Base-by-base conservation (phyloP, 2,113 vertebrate species). In the Accipiter cooperii region DNA sequence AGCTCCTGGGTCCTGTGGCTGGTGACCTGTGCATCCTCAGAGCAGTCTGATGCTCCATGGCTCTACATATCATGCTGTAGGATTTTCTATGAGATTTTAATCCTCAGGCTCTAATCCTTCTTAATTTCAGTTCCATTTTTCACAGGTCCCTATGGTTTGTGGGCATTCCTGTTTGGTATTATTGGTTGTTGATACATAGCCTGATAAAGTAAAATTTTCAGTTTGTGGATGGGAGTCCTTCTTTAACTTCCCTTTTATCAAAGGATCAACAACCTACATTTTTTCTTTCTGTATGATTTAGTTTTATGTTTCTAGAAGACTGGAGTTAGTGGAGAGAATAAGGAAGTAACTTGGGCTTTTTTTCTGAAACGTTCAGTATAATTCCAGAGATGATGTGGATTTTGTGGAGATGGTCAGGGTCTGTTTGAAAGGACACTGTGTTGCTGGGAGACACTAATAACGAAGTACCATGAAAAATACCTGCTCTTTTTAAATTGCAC, bases 401-500 rank as follows among this genome's bases (percentile, higher is more conserved):
- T 94, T 87, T 91, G 52, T 55, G 34, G 61, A 82, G 52, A 60
- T 68, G 51, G 64, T 75, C 61, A 76, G 42, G 57, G 31, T 64
- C 65, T 89, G 69, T 81, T 63, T 89, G 65, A 81, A 42, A 93
- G 42, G 70, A 90, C 3, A 2, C 20, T 79, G 6, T 71, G 90
- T 94, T 96, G 74, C 82, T 93, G 91, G 82, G 78, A 91, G 70
- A 95, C 65, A 68, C 15, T 93, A 85, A 69, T 68, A 88, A 64
- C 25, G 46, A 93, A 47, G 82, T 70, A 55, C 22, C 12, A 60
- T 52, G 40, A 83, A 91, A 95, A 91, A 82, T 51, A 89, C 18
- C 69, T 84, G 16, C 10, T 75, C 57, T 85, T 91, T 87, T 87
- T 1, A 92, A 93, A 79, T 79, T 80, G 52, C n/a, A 76, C 24